Conservation (phyloP, 2,888 invertebrate species). For the Polyommatus icarus region DNA sequence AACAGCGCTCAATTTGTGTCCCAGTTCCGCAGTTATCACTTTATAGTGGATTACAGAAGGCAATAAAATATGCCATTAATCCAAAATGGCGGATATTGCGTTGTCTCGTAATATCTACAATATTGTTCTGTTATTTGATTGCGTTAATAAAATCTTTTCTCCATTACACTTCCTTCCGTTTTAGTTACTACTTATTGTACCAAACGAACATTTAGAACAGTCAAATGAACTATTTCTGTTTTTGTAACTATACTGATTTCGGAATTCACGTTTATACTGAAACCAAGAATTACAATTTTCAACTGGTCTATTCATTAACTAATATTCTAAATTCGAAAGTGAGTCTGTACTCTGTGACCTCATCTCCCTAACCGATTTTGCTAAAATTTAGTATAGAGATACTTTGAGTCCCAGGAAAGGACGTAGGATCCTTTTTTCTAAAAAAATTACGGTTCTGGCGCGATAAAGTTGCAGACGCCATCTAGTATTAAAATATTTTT, state of each 20-base stretch:
- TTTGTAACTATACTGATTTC: not conserved
- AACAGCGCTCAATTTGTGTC: conserved; percentile 8
- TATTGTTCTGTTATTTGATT: conserved; percentile 27
- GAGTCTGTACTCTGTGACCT: too few species aligned
- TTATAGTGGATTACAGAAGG: conserved; percentile 22
- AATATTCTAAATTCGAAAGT: too few species aligned
- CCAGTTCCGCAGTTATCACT: conserved; percentile 25
- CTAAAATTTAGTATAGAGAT: not conserved
- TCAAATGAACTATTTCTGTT: not conserved
- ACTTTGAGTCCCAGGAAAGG: not conserved
- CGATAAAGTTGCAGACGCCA: not conserved
- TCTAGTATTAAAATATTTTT: not conserved
- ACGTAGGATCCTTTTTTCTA: not conserved
- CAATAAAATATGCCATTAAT: conserved; percentile 25
- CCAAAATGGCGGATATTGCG: conserved; percentile 26
- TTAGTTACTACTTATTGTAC: not conserved
- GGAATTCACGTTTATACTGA: not conserved
- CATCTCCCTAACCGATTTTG: too few species aligned
- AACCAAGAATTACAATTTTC: not conserved
- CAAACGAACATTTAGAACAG: not conserved
- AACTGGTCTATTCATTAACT: too few species aligned
- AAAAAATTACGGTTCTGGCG: not conserved
- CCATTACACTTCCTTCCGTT: conserved; percentile 2
- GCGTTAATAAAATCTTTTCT: conserved; percentile 20
- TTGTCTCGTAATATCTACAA: conserved; percentile 12